These are phyloP conservation scores for Idaea straminata DNA, from an alignment of 2,888 invertebrate genomes.

Conservation along the genomic window DNA sequence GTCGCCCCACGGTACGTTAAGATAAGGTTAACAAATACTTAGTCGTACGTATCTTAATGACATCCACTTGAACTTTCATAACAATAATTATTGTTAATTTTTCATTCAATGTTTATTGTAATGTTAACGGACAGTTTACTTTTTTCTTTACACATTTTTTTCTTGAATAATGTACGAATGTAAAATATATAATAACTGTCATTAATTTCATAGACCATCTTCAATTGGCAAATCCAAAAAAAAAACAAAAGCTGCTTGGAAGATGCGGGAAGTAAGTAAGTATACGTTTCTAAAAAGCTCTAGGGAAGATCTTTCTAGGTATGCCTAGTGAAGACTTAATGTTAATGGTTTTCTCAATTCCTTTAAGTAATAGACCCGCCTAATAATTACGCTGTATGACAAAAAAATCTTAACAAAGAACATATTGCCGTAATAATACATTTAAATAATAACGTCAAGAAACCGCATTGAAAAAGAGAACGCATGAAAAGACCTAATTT, in stretches of 20 bases:
- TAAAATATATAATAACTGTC: no score
- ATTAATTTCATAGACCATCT: no score
- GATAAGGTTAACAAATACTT: conserved; percentile 68
- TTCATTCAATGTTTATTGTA: conserved; percentile 13
- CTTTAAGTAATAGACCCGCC: not conserved
- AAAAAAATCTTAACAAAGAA: conserved; percentile 6
- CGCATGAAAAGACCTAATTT: conserved; percentile 46
- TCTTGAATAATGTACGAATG: no score
- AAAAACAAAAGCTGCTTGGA: no score
- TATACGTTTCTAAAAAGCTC: no score
- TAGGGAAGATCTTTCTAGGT: no score
- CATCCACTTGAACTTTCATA: conserved; percentile 39
- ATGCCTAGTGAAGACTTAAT: not conserved
- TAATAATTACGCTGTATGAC: not conserved
- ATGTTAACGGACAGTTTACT: not conserved
- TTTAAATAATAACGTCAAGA: conserved; percentile 31
- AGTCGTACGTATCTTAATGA: conserved; percentile 46
- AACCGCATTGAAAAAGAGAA: conserved; percentile 41
- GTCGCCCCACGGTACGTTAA: conserved; percentile 64
- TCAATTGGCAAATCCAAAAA: no score
- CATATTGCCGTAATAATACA: not conserved
- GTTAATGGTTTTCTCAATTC: conserved; percentile 4
- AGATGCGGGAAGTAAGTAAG: no score
- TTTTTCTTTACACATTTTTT: no score
- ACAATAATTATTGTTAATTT: conserved; percentile 22